phyloP scores from a whole-genome alignment of 2,797 vertebrate genomes.

The Falco berigora region DNA sequence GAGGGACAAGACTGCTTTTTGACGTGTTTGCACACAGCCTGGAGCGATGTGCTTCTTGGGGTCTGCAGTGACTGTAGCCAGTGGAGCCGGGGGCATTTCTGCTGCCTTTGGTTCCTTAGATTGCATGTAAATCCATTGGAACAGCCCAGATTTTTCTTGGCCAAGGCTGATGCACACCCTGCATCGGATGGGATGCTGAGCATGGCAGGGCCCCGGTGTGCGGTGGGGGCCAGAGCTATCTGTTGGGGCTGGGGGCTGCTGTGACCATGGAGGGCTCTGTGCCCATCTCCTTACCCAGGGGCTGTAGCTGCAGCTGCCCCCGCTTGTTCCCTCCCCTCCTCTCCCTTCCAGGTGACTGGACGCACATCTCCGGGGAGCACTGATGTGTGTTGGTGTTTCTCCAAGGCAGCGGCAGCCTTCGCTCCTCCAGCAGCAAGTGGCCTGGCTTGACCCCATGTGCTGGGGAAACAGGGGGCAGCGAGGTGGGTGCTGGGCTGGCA shows the following conservation, averaged over 20 bases:
- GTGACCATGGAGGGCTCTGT: rapidly evolving
- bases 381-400: background rate
- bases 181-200: rapidly evolving
- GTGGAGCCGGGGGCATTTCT: rapidly evolving
- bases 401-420: background rate
- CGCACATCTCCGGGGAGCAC: background rate
- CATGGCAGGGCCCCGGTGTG: rapidly evolving
- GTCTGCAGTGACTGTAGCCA: rapidly evolving
- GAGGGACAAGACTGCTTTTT: background rate
- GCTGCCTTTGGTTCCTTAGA: background rate
- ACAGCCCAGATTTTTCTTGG: rapidly evolving
- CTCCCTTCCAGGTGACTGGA: background rate
- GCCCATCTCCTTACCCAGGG: rapidly evolving
- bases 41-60: rapidly evolving
- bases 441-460: background rate
- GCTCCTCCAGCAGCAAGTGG: background rate
- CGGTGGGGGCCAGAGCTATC: background rate
- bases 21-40: background rate
- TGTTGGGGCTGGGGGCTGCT: background rate
- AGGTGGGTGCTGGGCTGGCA: background rate
- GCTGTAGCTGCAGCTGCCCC: background rate
- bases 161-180: rapidly evolving
- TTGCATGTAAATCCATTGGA: rapidly evolving
- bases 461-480: too few species aligned
- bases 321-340: rapidly evolving